These are phyloP conservation scores for Atractosteus spatula DNA, from an alignment of 2,113 vertebrate genomes.

Conservation along the genomic window DNA sequence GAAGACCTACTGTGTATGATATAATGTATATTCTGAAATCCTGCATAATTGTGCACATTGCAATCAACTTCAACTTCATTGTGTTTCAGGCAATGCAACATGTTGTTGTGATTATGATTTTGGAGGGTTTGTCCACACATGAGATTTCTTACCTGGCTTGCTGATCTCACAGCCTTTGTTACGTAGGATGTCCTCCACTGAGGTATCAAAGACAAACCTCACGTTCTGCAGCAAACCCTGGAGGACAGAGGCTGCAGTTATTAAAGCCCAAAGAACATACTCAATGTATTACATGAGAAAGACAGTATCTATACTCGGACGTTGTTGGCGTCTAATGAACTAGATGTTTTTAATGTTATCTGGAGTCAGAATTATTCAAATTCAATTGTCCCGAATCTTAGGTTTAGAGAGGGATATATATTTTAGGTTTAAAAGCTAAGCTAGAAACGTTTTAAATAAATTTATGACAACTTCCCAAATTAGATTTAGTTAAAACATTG, in stretches of 20 bases:
- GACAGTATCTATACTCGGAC: too few relatives aligned
- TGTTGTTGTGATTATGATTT: too few relatives aligned
- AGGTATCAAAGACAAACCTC: slow-evolving; percentile 78
- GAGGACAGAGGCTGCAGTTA: slow-evolving; percentile 23
- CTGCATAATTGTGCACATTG: too few relatives aligned
- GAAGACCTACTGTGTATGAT: too few relatives aligned
- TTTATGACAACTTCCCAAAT: slow-evolving; percentile 26
- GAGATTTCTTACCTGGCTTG: slow-evolving; percentile 70
- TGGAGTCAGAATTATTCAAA: not conserved
- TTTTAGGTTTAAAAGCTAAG: slow-evolving; percentile 25
- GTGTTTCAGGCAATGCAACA: too few relatives aligned
- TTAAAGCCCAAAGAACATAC: not conserved
- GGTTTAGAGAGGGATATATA: slow-evolving; percentile 22
- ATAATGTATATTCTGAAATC: too few relatives aligned
- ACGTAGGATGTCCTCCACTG: slow-evolving; percentile 79
- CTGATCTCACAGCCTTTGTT: slow-evolving; percentile 79
- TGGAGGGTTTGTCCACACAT: not conserved
- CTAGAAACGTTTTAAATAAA: slow-evolving; percentile 10
- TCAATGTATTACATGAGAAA: too few relatives aligned
- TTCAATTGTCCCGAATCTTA: slow-evolving; percentile 4
- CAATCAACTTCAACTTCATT: too few relatives aligned
- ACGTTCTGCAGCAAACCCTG: slow-evolving; percentile 93
- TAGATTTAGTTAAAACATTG: not conserved
- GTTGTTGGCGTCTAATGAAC: too few relatives aligned
- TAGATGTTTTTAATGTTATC: not conserved